Conservation (phyloP, 2,888 invertebrate species). For the Drosophila anomelani region DNA sequence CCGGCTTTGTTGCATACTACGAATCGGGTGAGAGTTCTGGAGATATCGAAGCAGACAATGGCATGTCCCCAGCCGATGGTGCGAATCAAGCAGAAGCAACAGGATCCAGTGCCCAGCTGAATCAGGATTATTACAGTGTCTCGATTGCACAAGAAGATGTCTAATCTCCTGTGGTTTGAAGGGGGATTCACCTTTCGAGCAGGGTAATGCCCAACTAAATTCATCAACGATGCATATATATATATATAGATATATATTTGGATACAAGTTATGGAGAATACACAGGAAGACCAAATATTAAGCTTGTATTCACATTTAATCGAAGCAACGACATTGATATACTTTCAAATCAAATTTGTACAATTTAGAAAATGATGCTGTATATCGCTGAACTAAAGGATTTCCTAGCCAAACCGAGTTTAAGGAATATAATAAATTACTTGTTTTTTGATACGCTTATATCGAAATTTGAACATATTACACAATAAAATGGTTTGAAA, state of each 20-base stretch:
- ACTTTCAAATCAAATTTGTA: not conserved
- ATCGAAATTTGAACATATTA: not conserved
- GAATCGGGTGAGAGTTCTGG: not conserved
- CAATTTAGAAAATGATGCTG: not conserved
- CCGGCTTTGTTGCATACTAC: slow-evolving; percentile 1
- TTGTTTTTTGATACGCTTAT: slow-evolving; percentile 3
- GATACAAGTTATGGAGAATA: not conserved
- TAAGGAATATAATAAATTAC: slow-evolving; percentile 3
- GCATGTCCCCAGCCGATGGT: not conserved
- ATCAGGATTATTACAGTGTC: not conserved
- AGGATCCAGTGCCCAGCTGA: not conserved
- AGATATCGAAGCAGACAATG: not conserved
- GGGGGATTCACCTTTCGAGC: not conserved
- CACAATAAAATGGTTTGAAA: not conserved
- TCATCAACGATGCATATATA: not conserved
- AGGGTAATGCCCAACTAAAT: not conserved
- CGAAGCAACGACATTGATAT: not conserved
- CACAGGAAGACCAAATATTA: not conserved
- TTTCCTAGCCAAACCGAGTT: not conserved
- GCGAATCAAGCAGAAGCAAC: not conserved
- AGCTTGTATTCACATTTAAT: not conserved
- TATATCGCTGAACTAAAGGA: not conserved
- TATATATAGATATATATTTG: not conserved
- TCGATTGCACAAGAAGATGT: not conserved
- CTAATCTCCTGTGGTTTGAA: not conserved